Evolutionary conservation across 2,797 vertebrate genomes (phyloP).

Genomic region (Trematomus bernacchii): DNA sequence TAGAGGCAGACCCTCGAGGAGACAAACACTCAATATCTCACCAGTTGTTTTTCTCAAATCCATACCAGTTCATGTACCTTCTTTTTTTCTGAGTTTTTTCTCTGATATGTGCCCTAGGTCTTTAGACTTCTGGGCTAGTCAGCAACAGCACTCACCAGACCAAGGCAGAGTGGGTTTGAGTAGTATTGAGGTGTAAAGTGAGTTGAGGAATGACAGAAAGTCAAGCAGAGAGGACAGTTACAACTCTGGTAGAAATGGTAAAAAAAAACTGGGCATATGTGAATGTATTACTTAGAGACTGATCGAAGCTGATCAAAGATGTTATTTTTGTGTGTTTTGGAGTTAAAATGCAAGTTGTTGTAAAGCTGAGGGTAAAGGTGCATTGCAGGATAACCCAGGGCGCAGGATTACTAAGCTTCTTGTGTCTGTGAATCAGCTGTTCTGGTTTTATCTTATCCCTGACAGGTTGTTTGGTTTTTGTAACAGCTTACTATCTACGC

Average conservation of each 20-base stretch:
- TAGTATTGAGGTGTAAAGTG: slow-evolving; percentile 33
- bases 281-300: not conserved
- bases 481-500: slow-evolving; percentile 81
- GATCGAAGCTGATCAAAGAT: not conserved
- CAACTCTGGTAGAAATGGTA: not conserved
- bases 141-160: slow-evolving; percentile 16
- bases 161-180: slow-evolving; percentile 17
- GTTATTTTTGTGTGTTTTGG: not conserved
- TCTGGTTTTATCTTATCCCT: slow-evolving; percentile 81
- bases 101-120: slow-evolving; percentile 35
- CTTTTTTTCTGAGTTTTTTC: slow-evolving; percentile 15
- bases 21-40: slow-evolving; percentile 86
- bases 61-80: slow-evolving; percentile 72
- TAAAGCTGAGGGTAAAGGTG: slow-evolving; percentile 15
- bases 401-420: slow-evolving; percentile 31
- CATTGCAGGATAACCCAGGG: slow-evolving; percentile 5
- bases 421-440: slow-evolving; percentile 71
- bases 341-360: slow-evolving; percentile 3
- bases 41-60: slow-evolving; percentile 73
- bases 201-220: slow-evolving; percentile 32
- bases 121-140: slow-evolving; percentile 56
- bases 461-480: slow-evolving; percentile 85
- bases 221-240: slow-evolving; percentile 1
- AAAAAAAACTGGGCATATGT: not conserved
- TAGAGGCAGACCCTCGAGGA: slow-evolving; percentile 70